Conservation (phyloP, 2,888 invertebrate genomes). For the Erpobdella octoculata region DNA sequence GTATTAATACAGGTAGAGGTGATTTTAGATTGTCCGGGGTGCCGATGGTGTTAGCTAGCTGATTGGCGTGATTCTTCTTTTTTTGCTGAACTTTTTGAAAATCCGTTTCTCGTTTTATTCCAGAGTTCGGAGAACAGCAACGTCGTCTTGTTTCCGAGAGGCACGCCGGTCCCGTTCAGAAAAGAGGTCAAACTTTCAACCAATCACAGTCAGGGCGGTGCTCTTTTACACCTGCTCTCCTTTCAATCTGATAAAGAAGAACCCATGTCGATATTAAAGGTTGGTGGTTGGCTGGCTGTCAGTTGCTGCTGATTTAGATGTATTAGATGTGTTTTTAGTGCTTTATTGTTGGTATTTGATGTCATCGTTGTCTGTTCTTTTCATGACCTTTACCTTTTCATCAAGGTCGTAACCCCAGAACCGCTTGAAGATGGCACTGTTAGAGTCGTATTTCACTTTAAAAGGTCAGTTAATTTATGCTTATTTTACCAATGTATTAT, state of each 20-base stretch:
- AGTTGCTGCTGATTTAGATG: neutral
- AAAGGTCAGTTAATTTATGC: slow-evolving; percentile 1
- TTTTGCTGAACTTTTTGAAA: neutral
- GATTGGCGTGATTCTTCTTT: neutral
- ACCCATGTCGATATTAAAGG: slow-evolving; percentile 30
- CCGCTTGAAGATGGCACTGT: neutral
- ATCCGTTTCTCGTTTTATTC: neutral
- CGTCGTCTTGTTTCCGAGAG: slow-evolving; percentile 1
- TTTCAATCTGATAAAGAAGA: slow-evolving; percentile 8
- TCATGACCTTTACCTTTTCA: too few relatives aligned
- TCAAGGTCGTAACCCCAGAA: neutral
- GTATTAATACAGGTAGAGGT: slow-evolving; percentile 42
- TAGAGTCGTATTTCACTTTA: slow-evolving; percentile 10
- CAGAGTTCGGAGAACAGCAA: neutral
- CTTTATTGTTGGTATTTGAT: too few relatives aligned
- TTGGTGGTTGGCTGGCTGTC: neutral
- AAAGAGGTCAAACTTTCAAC: slow-evolving; percentile 24
- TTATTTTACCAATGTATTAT: too few relatives aligned
- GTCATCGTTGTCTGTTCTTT: too few relatives aligned
- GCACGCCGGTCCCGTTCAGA: slow-evolving; percentile 31
- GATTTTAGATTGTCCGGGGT: neutral
- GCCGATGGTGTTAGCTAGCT: neutral
- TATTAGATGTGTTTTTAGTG: too few relatives aligned
- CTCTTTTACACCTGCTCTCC: slow-evolving; percentile 29
- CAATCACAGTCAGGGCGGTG: slow-evolving; percentile 27